These are phyloP conservation scores for Pandemis corylana DNA, from an alignment of 2,888 invertebrate species.

Conservation along the genomic window DNA sequence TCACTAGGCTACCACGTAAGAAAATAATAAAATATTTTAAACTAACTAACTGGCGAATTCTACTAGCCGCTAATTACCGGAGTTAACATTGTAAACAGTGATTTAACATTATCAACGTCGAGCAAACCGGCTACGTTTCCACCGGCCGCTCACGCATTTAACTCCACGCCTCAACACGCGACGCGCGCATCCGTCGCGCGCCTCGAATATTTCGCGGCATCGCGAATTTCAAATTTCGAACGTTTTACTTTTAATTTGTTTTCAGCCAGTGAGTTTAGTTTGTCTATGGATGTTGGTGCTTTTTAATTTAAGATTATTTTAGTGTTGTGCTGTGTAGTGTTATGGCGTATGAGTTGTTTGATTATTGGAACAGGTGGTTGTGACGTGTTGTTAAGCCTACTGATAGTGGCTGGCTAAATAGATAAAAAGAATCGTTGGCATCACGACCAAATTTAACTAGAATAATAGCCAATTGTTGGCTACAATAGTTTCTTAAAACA, in stretches of 20 bases:
- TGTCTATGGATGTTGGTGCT: slow-evolving; percentile 7
- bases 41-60: slow-evolving; percentile 5
- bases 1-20: not conserved
- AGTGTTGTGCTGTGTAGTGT: slow-evolving; percentile 33
- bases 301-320: slow-evolving; percentile 20
- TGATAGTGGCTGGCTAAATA: slow-evolving; percentile 25
- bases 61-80: slow-evolving; percentile 6
- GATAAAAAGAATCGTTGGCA: slow-evolving; percentile 26
- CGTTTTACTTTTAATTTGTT: slow-evolving; percentile 38
- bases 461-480: slow-evolving; percentile 35
- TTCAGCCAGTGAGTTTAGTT: slow-evolving; percentile 1
- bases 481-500: slow-evolving; percentile 18
- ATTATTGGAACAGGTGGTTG: slow-evolving; percentile 37
- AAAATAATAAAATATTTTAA: not conserved
- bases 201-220: slow-evolving; percentile 68
- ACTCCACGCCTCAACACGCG: slow-evolving; percentile 70
- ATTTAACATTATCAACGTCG: slow-evolving; percentile 37
- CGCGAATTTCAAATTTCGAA: slow-evolving; percentile 63
- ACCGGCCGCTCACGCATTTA: slow-evolving; percentile 67
- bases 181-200: slow-evolving; percentile 75
- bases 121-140: slow-evolving; percentile 60
- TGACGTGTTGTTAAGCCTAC: slow-evolving; percentile 22
- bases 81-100: slow-evolving; percentile 25
- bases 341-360: slow-evolving; percentile 35
- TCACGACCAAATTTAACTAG: slow-evolving; percentile 18